phyloP scores from a whole-genome alignment of 2,113 vertebrate species.

The Antechinus stuartii region DNA sequence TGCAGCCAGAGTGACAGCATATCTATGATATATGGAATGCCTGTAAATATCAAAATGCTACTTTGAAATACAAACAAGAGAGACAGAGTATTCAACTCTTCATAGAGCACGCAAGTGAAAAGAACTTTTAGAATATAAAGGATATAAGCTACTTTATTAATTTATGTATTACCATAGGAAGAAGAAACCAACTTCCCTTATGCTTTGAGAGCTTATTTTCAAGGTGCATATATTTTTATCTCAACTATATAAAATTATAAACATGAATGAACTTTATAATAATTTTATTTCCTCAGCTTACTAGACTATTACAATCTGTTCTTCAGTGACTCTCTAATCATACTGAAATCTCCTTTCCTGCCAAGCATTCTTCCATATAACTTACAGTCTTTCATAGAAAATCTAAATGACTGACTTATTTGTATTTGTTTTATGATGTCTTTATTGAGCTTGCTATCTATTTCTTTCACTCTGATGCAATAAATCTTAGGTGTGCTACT shows the following conservation, averaged over 20 bases:
- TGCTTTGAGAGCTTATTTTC: neutral
- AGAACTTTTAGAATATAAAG: neutral
- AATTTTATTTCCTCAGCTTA: neutral
- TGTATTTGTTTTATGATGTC: neutral
- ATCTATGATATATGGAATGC: no score
- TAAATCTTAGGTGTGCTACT: neutral
- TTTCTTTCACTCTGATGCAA: neutral
- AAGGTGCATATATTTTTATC: conserved; percentile 21
- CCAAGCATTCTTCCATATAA: neutral
- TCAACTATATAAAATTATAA: neutral
- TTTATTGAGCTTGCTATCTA: neutral
- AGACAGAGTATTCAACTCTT: neutral
- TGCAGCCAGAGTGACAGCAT: neutral
- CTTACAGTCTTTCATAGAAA: neutral
- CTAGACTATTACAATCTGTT: neutral
- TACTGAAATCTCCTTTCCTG: neutral
- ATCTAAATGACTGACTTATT: neutral
- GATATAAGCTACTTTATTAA: neutral
- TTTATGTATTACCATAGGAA: neutral
- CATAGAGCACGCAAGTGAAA: neutral
- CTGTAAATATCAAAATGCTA: neutral
- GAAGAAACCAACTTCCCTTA: neutral
- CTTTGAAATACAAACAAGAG: neutral
- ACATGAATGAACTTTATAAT: neutral
- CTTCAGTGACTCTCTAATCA: neutral